Evolutionary conservation across 2,113 vertebrate genomes (phyloP).

Genomic region (Oreochromis aureus): DNA sequence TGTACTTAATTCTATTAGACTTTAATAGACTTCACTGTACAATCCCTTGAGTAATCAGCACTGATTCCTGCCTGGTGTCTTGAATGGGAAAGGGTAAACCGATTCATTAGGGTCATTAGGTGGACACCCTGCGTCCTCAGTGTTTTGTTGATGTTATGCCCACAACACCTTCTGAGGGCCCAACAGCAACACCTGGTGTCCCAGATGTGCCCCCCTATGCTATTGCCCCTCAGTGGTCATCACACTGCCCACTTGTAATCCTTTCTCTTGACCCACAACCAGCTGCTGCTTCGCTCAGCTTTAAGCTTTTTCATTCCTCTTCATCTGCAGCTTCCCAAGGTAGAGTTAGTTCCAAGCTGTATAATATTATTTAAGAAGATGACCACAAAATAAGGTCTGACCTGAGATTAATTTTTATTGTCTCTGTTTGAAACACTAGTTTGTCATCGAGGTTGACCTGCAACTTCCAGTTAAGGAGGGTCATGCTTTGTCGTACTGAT

Average conservation of each 20-base stretch:
- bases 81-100: not conserved
- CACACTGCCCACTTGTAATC: not conserved
- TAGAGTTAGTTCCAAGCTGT: too few species aligned
- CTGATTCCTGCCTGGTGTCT: not conserved
- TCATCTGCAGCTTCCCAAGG: too few species aligned
- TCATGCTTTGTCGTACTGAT: not conserved
- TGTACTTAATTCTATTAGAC: not conserved
- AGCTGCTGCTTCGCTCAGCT: too few species aligned
- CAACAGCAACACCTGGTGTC: not conserved
- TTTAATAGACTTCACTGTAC: not conserved
- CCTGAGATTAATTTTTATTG: not conserved
- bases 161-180: not conserved
- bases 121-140: not conserved
- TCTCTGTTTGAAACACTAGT: not conserved
- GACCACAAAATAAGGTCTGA: not conserved
- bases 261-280: not conserved
- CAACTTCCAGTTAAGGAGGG: not conserved
- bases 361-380: not conserved
- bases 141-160: not conserved
- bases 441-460: not conserved
- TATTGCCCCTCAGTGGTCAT: not conserved
- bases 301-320: too few species aligned
- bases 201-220: not conserved
- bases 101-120: not conserved
- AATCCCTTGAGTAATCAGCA: not conserved